phyloP scores from a whole-genome alignment of 2,888 invertebrate species.

The Dasypolia templi region DNA sequence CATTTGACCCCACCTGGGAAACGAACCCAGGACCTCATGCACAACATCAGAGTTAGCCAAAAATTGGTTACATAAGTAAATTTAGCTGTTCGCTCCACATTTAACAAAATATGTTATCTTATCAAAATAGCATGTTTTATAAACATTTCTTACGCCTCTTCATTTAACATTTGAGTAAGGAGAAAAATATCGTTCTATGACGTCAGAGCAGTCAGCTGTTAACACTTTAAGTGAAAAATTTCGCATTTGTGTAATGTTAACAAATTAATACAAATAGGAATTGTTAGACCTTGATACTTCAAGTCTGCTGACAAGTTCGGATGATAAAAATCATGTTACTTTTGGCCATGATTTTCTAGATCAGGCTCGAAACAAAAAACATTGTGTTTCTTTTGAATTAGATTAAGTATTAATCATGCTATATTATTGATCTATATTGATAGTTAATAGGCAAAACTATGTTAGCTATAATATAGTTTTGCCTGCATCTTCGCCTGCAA shows the following conservation, averaged over 20 bases:
- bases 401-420: neutral
- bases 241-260: conserved; percentile 40
- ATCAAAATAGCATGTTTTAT: conserved; percentile 15
- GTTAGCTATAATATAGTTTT: too few relatives aligned
- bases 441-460: neutral
- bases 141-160: conserved; percentile 38
- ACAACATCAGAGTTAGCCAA: too few relatives aligned
- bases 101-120: conserved; percentile 19
- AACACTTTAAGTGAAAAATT: conserved; percentile 25
- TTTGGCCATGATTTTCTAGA: neutral
- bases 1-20: too few relatives aligned
- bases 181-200: conserved; percentile 24
- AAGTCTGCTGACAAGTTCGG: conserved; percentile 1
- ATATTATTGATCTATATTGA: neutral
- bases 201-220: conserved; percentile 46
- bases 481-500: neutral
- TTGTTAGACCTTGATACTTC: conserved; percentile 2
- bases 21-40: too few relatives aligned
- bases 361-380: neutral
- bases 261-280: conserved; percentile 28
- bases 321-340: conserved; percentile 8
- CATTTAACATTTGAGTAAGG: neutral
- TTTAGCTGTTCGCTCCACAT: neutral
- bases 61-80: too few relatives aligned
- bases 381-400: neutral